Evolutionary conservation across 2,797 vertebrate genomes (phyloP).

Genomic region (Cirrhinus molitorella): DNA sequence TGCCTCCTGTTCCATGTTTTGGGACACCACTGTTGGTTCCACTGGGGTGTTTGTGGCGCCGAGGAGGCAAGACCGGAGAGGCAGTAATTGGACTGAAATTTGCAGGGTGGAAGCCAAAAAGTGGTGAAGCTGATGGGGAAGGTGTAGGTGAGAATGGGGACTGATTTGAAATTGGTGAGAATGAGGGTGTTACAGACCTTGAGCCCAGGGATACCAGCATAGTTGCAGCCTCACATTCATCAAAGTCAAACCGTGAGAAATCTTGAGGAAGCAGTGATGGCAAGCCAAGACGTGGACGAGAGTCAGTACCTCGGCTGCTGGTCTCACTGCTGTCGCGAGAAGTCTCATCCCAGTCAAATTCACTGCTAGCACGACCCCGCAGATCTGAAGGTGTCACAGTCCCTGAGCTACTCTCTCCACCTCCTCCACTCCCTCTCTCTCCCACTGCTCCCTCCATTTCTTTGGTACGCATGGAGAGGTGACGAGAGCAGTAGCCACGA

Average conservation of each 20-base stretch:
- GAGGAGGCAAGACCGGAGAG: conserved; percentile 83
- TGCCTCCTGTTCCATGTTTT: conserved; percentile 78
- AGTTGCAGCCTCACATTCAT: conserved; percentile 93
- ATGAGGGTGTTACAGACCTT: conserved; percentile 90
- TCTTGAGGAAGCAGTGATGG: conserved; percentile 83
- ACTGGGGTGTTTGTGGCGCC: conserved; percentile 86
- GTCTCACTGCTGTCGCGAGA: conserved; percentile 89
- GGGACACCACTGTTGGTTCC: conserved; percentile 78
- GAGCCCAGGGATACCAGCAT: conserved; percentile 94
- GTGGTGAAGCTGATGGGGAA: conserved; percentile 89
- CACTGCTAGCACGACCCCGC: conserved; percentile 83
- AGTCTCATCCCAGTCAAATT: conserved; percentile 93
- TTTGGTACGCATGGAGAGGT: conserved; percentile 92
- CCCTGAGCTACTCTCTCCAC: conserved; percentile 86
- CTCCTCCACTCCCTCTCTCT: conserved; percentile 73
- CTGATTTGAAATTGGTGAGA: conserved; percentile 91
- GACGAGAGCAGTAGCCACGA: conserved; percentile 91
- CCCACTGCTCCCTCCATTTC: conserved; percentile 88
- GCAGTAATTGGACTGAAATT: conserved; percentile 92
- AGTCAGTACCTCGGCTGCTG: conserved; percentile 86
- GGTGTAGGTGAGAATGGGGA: conserved; percentile 91
- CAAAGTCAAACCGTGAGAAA: conserved; percentile 90
- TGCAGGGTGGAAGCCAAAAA: conserved; percentile 91
- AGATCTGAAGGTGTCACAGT: conserved; percentile 89
- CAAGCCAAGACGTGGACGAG: conserved; percentile 86